Conservation (phyloP, 2,113 vertebrate species). For the Alexandromys fortis region DNA sequence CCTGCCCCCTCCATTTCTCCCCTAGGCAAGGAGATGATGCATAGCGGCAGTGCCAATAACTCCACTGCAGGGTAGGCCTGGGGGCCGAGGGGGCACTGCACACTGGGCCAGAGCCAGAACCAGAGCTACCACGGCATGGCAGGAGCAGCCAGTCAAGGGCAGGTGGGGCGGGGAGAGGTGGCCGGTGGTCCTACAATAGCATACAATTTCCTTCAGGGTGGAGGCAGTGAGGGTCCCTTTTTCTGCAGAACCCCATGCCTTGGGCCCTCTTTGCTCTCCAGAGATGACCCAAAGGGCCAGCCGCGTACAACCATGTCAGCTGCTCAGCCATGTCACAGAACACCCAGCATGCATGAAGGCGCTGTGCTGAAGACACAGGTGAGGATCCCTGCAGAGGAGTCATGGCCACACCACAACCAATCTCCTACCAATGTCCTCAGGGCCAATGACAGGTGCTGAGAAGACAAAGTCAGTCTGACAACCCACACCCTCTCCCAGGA, state of each 20-base stretch:
- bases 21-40: background rate
- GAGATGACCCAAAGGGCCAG: background rate
- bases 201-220: too few species aligned
- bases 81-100: background rate
- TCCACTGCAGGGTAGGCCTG: background rate
- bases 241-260: background rate
- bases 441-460: background rate
- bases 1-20: background rate
- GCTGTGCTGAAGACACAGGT: background rate
- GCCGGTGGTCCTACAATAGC: background rate
- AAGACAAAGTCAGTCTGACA: background rate
- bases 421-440: too few species aligned
- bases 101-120: background rate
- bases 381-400: background rate
- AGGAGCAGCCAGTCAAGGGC: background rate
- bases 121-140: background rate
- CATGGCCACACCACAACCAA: too few species aligned
- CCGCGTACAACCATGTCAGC: background rate
- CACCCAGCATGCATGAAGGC: background rate
- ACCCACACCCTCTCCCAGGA: background rate
- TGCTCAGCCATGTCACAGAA: too few species aligned
- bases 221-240: too few species aligned
- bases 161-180: too few species aligned
- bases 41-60: too few species aligned
- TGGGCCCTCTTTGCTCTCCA: background rate